Evolutionary conservation across 2,113 vertebrate species (phyloP).

Genomic region (Hylia prasina): DNA sequence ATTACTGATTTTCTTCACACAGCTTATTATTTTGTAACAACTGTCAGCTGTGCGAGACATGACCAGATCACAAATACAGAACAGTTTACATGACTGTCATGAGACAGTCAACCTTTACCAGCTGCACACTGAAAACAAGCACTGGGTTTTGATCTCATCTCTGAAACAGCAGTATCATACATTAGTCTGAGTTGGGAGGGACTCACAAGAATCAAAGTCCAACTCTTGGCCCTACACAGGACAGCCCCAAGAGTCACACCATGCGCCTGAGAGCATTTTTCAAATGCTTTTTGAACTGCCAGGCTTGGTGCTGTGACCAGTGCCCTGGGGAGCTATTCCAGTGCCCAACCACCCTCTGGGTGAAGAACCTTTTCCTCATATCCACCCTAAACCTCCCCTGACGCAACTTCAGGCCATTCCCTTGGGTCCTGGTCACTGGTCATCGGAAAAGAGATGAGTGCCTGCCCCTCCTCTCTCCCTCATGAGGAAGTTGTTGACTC

Average conservation of each 20-base stretch:
- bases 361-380: background rate
- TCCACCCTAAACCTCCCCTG: background rate
- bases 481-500: background rate
- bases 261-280: fast-evolving
- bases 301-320: background rate
- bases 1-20: background rate
- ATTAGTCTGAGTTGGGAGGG: background rate
- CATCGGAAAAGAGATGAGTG: background rate
- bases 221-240: background rate
- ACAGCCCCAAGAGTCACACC: background rate
- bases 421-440: fast-evolving
- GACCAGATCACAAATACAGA: background rate
- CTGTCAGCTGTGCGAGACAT: fast-evolving
- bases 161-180: background rate
- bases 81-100: background rate
- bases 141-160: background rate
- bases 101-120: background rate
- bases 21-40: background rate
- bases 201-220: background rate
- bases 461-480: background rate
- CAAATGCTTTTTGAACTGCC: fast-evolving
- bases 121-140: background rate
- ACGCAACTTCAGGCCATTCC: background rate
- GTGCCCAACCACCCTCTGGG: too few relatives aligned
- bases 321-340: background rate